A percentile compares a stretch with the other conserved stretches of the same genome.
These are phyloP conservation scores for Molanna angustata DNA, from an alignment of 2,888 invertebrate genomes.

Conservation along the genomic window DNA sequence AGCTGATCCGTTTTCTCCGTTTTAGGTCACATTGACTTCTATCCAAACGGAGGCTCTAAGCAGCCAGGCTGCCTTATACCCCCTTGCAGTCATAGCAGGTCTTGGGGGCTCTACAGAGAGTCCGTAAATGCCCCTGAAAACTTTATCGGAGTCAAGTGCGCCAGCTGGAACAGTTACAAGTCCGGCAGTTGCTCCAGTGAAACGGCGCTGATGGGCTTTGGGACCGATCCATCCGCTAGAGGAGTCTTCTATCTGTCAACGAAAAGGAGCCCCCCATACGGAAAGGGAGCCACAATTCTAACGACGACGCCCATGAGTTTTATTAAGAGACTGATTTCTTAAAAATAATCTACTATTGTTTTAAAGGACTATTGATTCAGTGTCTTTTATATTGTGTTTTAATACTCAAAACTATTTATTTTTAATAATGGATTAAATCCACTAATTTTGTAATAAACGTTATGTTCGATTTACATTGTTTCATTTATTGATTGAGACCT, in stretches of 20 bases:
- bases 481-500: too few species aligned
- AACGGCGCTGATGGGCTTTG: slow-evolving; percentile 42
- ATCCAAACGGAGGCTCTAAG: slow-evolving; percentile 43
- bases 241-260: slow-evolving; percentile 44
- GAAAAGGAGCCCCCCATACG: slow-evolving; percentile 38
- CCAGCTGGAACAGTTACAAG: slow-evolving; percentile 39
- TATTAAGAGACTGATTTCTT: too few species aligned
- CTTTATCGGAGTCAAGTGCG: slow-evolving; percentile 41
- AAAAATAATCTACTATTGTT: too few species aligned
- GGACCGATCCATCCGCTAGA: slow-evolving; percentile 34
- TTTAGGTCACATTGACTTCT: slow-evolving; percentile 48
- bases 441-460: too few species aligned
- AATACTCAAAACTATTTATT: too few species aligned
- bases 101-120: slow-evolving; percentile 42
- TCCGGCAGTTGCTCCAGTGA: slow-evolving; percentile 5
- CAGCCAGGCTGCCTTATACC: slow-evolving; percentile 47
- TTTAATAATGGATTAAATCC: too few species aligned
- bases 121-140: slow-evolving; percentile 37
- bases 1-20: too few species aligned
- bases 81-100: slow-evolving; percentile 47
- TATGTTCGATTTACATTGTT: too few species aligned
- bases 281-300: too few species aligned
- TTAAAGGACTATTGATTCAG: too few species aligned
- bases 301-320: too few species aligned
- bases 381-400: too few species aligned